Evolutionary conservation across 2,113 vertebrate species (phyloP).

Genomic region (Grammomys surdaster): DNA sequence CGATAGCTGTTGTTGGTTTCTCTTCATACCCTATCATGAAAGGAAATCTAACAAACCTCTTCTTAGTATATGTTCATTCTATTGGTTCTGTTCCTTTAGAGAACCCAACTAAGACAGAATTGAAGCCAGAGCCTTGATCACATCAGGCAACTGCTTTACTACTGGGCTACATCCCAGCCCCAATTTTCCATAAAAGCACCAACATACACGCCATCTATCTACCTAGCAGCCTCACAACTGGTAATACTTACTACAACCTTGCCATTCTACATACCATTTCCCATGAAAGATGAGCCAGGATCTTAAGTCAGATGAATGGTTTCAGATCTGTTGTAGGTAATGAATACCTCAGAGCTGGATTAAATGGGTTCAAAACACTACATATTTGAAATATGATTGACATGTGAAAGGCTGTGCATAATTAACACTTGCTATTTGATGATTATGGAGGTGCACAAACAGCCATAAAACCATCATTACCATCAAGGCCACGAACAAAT

Average conservation of each 20-base stretch:
- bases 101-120: neutral
- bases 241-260: neutral
- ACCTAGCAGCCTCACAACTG: neutral
- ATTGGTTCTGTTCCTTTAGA: neutral
- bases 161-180: neutral
- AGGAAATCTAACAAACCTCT: neutral
- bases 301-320: neutral
- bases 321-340: neutral
- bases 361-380: neutral
- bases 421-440: neutral
- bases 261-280: neutral
- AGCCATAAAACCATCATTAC: neutral
- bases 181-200: neutral
- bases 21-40: neutral
- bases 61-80: neutral
- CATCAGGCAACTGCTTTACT: neutral
- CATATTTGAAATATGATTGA: neutral
- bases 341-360: neutral
- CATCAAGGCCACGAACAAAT: neutral
- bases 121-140: neutral
- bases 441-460: neutral
- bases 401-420: neutral
- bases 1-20: neutral
- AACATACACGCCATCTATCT: neutral
- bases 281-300: neutral